Conservation (phyloP, 2,888 invertebrate genomes). For the Cephus pygmeus region DNA sequence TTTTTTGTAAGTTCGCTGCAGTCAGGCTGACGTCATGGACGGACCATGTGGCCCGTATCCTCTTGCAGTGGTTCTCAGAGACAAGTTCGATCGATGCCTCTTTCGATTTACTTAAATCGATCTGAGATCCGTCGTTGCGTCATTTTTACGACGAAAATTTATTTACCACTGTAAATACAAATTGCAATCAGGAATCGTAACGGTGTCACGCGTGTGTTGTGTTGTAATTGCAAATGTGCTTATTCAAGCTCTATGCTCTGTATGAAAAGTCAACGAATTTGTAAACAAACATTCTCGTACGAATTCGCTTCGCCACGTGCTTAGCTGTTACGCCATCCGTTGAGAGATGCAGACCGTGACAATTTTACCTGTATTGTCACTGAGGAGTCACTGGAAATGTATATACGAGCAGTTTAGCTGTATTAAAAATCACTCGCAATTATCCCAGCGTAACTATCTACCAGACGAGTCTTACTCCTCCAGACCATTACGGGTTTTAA, state of each 20-base stretch:
- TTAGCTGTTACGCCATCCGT: background rate
- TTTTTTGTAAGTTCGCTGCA: conserved; percentile 23
- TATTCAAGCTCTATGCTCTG: background rate
- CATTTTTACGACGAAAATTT: background rate
- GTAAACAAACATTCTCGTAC: background rate
- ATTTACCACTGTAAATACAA: background rate
- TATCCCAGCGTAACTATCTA: background rate
- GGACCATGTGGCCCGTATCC: conserved; percentile 43
- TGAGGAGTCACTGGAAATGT: background rate
- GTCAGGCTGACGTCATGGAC: conserved; percentile 35
- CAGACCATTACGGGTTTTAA: background rate
- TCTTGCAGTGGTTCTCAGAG: conserved; percentile 38
- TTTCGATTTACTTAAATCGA: background rate
- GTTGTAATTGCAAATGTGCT: background rate
- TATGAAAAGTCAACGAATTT: background rate
- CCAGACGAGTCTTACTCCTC: background rate
- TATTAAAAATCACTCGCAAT: background rate
- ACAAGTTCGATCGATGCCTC: background rate
- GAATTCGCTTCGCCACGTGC: background rate
- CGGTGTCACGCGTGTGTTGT: background rate
- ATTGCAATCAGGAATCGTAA: background rate
- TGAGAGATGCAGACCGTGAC: background rate
- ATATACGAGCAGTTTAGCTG: background rate
- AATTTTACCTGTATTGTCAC: background rate
- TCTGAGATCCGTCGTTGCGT: background rate